A percentile compares a stretch with the other conserved stretches of the same genome.
phyloP scores from a whole-genome alignment of 92 coral and sea anemone species.

The Bergia puertoricense region DNA sequence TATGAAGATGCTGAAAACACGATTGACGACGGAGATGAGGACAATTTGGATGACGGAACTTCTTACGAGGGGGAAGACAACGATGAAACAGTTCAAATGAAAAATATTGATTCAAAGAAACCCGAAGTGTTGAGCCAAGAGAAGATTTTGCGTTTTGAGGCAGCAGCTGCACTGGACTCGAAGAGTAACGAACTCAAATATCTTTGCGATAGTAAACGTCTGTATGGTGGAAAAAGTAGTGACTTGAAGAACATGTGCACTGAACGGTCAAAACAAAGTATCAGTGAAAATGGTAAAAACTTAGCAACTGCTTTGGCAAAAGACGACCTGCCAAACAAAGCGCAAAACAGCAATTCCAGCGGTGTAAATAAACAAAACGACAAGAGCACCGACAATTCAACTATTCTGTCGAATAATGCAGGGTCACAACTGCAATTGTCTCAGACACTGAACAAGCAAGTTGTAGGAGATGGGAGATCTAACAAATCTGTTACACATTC shows the following conservation, averaged over 20 bases:
- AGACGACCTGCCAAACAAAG: neutral
- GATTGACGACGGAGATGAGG: constrained; percentile 19
- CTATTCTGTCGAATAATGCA: neutral
- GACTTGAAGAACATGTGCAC: neutral
- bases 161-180: neutral
- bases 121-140: neutral
- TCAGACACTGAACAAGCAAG: neutral
- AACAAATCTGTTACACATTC: too few relatives aligned
- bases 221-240: neutral
- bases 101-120: neutral
- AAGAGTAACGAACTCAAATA: neutral
- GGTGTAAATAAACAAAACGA: neutral
- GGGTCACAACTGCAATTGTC: neutral
- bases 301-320: neutral
- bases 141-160: neutral
- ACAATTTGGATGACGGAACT: neutral
- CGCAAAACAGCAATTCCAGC: neutral
- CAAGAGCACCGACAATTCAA: neutral
- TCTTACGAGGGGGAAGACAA: constrained; percentile 1
- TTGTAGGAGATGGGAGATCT: neutral
- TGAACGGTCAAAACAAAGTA: neutral
- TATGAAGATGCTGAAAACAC: neutral
- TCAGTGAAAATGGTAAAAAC: neutral
- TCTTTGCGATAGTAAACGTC: neutral
- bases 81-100: neutral